Percentiles rank a stretch among this genome's conserved stretches.
Conservation (phyloP, 1,140 invertebrate genomes). For the Eupristina koningsbergeri region DNA sequence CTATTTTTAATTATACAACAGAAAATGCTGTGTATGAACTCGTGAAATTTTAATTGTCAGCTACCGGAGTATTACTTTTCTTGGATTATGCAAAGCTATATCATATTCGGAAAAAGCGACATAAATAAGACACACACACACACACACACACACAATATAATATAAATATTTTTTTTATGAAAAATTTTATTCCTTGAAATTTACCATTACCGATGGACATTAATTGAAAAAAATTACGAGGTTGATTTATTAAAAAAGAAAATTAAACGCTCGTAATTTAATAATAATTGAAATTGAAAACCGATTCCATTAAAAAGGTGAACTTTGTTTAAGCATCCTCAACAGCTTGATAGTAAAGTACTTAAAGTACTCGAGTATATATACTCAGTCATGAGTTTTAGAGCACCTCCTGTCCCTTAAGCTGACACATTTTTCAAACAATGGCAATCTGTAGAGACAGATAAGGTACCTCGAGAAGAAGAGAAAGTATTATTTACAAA, state of each 20-base stretch:
- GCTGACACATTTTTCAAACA: background rate
- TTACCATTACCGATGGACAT: too few relatives aligned
- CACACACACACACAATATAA: too few relatives aligned
- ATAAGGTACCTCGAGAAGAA: background rate
- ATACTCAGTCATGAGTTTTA: background rate
- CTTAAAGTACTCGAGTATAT: background rate
- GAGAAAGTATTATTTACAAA: background rate
- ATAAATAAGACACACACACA: too few relatives aligned
- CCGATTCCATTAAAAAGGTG: background rate
- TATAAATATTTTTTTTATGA: too few relatives aligned
- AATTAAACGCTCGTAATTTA: too few relatives aligned
- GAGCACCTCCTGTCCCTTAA: background rate
- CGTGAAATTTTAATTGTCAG: background rate
- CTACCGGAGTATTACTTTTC: too few relatives aligned
- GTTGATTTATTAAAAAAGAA: too few relatives aligned
- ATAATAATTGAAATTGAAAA: background rate
- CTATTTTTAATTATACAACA: background rate
- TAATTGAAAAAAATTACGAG: background rate
- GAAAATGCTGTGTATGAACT: background rate
- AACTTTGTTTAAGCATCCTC: background rate
- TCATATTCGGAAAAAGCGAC: too few relatives aligned
- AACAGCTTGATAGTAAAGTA: background rate
- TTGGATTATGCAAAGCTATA: background rate
- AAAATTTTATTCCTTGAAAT: too few relatives aligned
- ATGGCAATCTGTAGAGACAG: background rate